Conservation (phyloP, 2,888 invertebrate genomes). For the Drosophila paramelanica region DNA sequence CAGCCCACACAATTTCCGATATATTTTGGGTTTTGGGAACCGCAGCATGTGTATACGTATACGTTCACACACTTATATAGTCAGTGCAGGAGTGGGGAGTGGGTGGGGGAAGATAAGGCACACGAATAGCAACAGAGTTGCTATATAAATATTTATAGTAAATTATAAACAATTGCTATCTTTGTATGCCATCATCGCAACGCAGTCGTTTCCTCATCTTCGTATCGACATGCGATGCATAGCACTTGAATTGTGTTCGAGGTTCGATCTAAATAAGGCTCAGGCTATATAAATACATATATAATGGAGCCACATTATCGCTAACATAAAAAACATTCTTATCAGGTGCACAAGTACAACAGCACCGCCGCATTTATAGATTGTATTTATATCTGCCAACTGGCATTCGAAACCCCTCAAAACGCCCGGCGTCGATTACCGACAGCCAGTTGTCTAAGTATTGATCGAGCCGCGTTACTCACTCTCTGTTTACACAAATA, state of each 20-base stretch:
- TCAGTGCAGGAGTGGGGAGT: neutral
- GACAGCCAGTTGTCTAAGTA: slow-evolving; percentile 40
- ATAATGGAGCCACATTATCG: slow-evolving; percentile 26
- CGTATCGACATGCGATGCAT: slow-evolving; percentile 52
- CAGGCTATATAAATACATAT: neutral
- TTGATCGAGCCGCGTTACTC: slow-evolving; percentile 44
- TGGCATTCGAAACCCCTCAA: slow-evolving; percentile 20
- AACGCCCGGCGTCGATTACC: slow-evolving; percentile 20
- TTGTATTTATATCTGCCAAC: slow-evolving; percentile 11
- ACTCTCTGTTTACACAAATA: slow-evolving; percentile 7
- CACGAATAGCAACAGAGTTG: slow-evolving; percentile 31
- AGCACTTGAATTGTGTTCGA: slow-evolving; percentile 32
- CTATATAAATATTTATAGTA: slow-evolving; percentile 62
- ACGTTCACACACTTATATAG: neutral
- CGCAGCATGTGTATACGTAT: slow-evolving; percentile 19
- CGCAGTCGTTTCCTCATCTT: slow-evolving; percentile 18
- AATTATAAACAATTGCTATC: slow-evolving; percentile 67
- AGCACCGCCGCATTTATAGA: slow-evolving; percentile 6
- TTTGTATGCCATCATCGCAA: slow-evolving; percentile 53
- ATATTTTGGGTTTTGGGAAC: slow-evolving; percentile 33
- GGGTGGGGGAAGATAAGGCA: neutral
- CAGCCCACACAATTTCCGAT: slow-evolving; percentile 7
- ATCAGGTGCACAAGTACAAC: slow-evolving; percentile 35
- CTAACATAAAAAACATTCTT: slow-evolving; percentile 29
- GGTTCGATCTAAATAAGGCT: slow-evolving; percentile 35